These are phyloP conservation scores for Archegozetes longisetosus DNA, from an alignment of 1,140 invertebrate genomes.

Conservation along the genomic window DNA sequence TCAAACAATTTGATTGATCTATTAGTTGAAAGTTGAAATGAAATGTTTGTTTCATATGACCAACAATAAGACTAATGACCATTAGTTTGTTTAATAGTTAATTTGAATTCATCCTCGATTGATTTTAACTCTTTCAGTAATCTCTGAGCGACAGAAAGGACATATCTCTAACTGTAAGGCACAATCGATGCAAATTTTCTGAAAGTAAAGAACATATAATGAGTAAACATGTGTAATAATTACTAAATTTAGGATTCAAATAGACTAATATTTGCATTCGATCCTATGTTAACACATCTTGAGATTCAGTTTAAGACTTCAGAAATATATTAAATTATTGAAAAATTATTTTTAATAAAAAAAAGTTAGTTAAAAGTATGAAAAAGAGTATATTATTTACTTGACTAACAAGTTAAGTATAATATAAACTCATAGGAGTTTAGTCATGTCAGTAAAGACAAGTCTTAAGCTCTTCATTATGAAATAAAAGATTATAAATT, in stretches of 20 bases:
- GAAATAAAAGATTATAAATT: no score
- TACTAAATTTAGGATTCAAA: constrained; percentile 8
- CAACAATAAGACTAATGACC: no score
- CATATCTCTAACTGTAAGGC: constrained; percentile 57
- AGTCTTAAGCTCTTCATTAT: no score
- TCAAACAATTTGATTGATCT: no score
- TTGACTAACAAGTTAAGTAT: no score
- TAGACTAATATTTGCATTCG: constrained; percentile 9
- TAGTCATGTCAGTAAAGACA: no score
- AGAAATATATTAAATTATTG: not conserved
- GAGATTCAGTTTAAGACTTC: not conserved
- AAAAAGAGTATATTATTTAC: constrained; percentile 11
- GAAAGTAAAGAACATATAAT: constrained; percentile 33
- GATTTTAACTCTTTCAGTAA: constrained; percentile 29
- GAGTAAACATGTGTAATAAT: constrained; percentile 10
- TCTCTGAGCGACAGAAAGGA: constrained; percentile 64
- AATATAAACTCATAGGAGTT: no score
- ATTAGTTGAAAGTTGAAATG: no score
- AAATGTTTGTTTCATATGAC: no score
- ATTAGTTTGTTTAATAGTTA: no score
- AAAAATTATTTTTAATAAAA: not conserved
- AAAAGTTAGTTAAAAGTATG: not conserved
- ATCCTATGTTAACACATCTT: constrained; percentile 3
- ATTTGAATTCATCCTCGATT: not conserved
- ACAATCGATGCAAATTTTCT: constrained; percentile 68